Evolutionary conservation across 2,113 vertebrate species (phyloP), one percentile per base, ranked within the genome.

Genomic region (Verasper variegatus): DNA sequence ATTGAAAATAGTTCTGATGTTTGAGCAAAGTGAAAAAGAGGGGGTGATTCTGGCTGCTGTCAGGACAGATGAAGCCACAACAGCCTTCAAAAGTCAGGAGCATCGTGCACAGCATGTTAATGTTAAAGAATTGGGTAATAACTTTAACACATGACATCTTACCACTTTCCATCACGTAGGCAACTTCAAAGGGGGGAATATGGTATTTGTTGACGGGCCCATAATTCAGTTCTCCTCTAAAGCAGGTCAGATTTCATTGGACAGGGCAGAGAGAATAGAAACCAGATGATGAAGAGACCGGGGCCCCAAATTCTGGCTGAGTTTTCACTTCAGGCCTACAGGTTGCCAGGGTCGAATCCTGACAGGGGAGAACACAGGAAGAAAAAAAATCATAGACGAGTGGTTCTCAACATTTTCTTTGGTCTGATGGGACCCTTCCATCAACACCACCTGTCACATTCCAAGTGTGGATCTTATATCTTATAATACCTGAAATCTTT

Each of bases 131-230:
- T 88, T 89, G 90, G 93, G 83, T 91, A 92, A 94, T 95, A 92
- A 94, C 90, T 93, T 93, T 84, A 93, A 92, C 92, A 93, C 90
- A 89, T 94, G 93, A 94, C 94, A 88, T 93, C 91, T 89, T 93
- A 89, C 80, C 89, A 89, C 92, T 93, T 93, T 92, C 91, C 89
- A 93, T 89, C 83, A 91, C 85, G 65, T 88, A 89, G 71, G 88
- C 79, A 83, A 92, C 93, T 93, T 95, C 94, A 95, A 95, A 95
- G 93, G 68, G 80, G 80, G 61, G 74, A 91, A 94, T 92, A 93
- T 92, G 93, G 93, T 92, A 92, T 92, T 93, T 95, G 94, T 91
- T 92, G 92, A 95, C 89, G 88, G 88, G 66, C 78, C 87, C 90
- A 90, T 95, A 94, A 94, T 90, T 95, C 91, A 92, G 82, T 82